A percentile compares a stretch with the other conserved stretches of the same genome.
Evolutionary conservation across 2,113 vertebrate genomes (phyloP).

Genomic region (Chauna torquata): DNA sequence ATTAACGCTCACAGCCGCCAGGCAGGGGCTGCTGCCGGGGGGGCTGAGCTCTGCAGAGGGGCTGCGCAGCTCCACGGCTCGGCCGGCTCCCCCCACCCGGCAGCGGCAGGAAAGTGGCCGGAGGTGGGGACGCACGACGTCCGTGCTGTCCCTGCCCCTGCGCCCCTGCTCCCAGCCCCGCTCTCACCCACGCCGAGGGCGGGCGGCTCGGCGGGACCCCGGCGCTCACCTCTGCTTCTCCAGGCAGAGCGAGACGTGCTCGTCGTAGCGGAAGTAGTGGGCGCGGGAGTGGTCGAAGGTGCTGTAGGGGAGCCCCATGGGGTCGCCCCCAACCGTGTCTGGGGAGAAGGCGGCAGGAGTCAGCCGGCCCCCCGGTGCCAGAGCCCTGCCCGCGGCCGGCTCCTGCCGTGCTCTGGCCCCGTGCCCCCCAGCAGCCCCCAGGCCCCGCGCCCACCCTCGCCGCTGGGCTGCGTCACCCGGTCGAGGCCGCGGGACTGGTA

Average conservation of each 20-base stretch:
- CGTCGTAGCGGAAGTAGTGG: constrained; percentile 96
- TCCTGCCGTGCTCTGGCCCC: neutral
- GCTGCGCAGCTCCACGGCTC: neutral
- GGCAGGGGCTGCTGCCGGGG: neutral
- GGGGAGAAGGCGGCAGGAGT: neutral
- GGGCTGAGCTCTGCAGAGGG: neutral
- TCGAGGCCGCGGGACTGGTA: constrained; percentile 95
- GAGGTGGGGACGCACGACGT: neutral
- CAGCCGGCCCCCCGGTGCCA: neutral
- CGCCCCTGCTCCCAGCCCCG: neutral
- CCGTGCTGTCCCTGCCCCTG: accelerated
- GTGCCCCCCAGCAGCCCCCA: neutral
- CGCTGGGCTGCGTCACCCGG: constrained; percentile 86
- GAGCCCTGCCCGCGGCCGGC: neutral
- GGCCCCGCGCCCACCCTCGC: constrained; percentile 79
- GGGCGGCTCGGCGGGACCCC: accelerated
- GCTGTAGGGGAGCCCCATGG: constrained; percentile 88
- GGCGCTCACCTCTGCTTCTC: constrained; percentile 89
- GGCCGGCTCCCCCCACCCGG: accelerated
- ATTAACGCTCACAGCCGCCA: neutral
- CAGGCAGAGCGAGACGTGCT: constrained; percentile 93
- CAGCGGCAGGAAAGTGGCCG: no score
- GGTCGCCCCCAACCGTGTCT: constrained; percentile 88
- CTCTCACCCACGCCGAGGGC: neutral
- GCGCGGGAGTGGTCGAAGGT: constrained; percentile 95